A percentile compares a stretch with the other conserved stretches of the same genome.
Conservation (phyloP, 1,140 invertebrate species). For the Hesperophylax magnus region DNA sequence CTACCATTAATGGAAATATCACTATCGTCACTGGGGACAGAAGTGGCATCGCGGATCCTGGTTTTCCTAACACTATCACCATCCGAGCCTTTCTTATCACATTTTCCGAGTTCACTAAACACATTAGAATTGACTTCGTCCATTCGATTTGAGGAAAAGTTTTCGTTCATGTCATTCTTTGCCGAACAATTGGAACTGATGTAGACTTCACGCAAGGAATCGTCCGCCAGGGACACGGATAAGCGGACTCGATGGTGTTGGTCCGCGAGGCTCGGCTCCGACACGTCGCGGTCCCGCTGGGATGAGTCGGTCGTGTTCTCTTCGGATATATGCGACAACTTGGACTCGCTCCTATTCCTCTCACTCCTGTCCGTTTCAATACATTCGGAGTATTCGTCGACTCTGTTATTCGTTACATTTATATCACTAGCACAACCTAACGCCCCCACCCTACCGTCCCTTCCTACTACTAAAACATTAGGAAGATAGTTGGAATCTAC, state of each 20-base stretch:
- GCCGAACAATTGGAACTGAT: slow-evolving; percentile 2
- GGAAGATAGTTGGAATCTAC: neutral
- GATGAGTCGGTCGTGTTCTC: slow-evolving; percentile 53
- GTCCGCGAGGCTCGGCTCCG: neutral
- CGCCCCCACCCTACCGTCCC: neutral
- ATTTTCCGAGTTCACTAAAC: slow-evolving; percentile 50
- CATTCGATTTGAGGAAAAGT: slow-evolving; percentile 39
- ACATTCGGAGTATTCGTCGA: neutral
- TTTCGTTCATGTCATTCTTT: slow-evolving; percentile 41
- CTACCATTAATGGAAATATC: slow-evolving; percentile 50
- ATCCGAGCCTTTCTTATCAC: slow-evolving; percentile 49
- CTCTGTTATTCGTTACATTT: neutral
- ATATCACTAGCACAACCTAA: neutral
- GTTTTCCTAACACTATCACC: slow-evolving; percentile 41
- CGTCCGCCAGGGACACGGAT: neutral
- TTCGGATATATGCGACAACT: slow-evolving; percentile 53
- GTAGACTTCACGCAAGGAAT: neutral
- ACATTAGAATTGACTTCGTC: slow-evolving; percentile 56
- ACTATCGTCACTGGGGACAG: slow-evolving; percentile 33
- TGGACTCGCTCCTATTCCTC: slow-evolving; percentile 46
- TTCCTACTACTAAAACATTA: neutral
- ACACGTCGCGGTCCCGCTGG: slow-evolving; percentile 40
- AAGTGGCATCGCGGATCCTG: slow-evolving; percentile 1
- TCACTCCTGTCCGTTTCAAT: neutral
- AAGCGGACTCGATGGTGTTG: neutral